Conservation (phyloP, 2,888 invertebrate genomes). For the Cristatella mucedo region DNA sequence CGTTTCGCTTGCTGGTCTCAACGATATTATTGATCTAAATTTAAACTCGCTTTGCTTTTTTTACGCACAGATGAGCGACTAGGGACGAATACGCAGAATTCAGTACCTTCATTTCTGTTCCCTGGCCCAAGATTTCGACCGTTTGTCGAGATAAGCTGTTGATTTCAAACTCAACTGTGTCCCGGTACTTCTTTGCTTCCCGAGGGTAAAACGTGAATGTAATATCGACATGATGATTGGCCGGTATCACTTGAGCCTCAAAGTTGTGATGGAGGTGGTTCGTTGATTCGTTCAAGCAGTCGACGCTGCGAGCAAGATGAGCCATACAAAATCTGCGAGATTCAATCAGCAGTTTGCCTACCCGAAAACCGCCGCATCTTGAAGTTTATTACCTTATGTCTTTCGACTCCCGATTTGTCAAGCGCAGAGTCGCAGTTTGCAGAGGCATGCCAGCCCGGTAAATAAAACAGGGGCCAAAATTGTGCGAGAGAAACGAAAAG, state of each 20-base stretch:
- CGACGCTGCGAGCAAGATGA: slow-evolving; percentile 23
- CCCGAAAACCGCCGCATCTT: too few relatives aligned
- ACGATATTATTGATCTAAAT: too few relatives aligned
- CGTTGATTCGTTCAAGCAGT: slow-evolving; percentile 29
- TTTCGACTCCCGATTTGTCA: slow-evolving; percentile 34
- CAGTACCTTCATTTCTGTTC: slow-evolving; percentile 34
- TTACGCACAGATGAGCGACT: too few relatives aligned
- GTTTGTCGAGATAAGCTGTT: slow-evolving; percentile 34
- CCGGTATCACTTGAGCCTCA: slow-evolving; percentile 27
- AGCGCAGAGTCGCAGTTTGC: slow-evolving; percentile 20
- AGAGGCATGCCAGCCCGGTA: slow-evolving; percentile 33
- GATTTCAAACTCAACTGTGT: slow-evolving; percentile 34
- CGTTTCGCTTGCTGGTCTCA: too few relatives aligned
- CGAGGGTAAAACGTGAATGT: slow-evolving; percentile 32
- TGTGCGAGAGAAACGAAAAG: slow-evolving; percentile 48
- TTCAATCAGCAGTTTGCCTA: not conserved
- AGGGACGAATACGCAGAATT: too few relatives aligned
- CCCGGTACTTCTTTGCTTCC: slow-evolving; percentile 28
- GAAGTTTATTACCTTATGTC: slow-evolving; percentile 36
- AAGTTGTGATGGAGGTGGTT: slow-evolving; percentile 30
- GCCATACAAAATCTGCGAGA: not conserved
- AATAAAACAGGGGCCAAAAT: slow-evolving; percentile 52
- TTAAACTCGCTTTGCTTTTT: too few relatives aligned
- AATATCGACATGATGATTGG: slow-evolving; percentile 23
- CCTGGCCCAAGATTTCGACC: slow-evolving; percentile 29